Percentiles rank a stretch among this genome's conserved stretches.
Evolutionary conservation across 2,888 invertebrate species (phyloP).

Genomic region (Galerucella pusilla): DNA sequence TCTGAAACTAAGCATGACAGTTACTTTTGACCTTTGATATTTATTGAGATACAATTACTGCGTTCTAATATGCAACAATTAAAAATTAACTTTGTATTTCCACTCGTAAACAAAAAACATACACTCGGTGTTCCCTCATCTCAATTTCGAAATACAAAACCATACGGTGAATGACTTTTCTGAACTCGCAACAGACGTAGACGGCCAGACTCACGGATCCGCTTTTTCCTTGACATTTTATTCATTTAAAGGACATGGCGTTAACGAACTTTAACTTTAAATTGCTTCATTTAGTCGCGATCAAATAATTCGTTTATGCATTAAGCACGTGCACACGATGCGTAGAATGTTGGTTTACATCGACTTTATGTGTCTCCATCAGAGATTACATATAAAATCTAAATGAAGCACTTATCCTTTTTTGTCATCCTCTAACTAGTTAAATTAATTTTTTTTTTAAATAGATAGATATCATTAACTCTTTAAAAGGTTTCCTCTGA

Average conservation of each 20-base stretch:
- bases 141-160: slow-evolving; percentile 31
- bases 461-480: not conserved
- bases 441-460: too few species aligned
- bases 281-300: slow-evolving; percentile 18
- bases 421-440: too few species aligned
- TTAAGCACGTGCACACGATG: slow-evolving; percentile 4
- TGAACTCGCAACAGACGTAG: slow-evolving; percentile 31
- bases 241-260: slow-evolving; percentile 34
- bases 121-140: slow-evolving; percentile 7
- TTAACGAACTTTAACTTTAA: slow-evolving; percentile 34
- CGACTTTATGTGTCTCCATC: not conserved
- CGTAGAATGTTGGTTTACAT: not conserved
- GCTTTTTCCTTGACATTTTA: slow-evolving; percentile 35
- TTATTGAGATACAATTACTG: too few species aligned
- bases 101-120: slow-evolving; percentile 12
- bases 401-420: not conserved
- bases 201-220: slow-evolving; percentile 32
- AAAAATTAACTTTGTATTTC: slow-evolving; percentile 1
- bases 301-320: slow-evolving; percentile 10
- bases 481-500: too few species aligned
- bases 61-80: too few species aligned
- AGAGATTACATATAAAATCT: not conserved
- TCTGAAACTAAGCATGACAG: too few species aligned
- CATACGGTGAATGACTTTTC: slow-evolving; percentile 41
- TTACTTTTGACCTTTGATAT: too few species aligned